Conservation (phyloP, 1,140 invertebrate species). For the Eumeta japonica region DNA sequence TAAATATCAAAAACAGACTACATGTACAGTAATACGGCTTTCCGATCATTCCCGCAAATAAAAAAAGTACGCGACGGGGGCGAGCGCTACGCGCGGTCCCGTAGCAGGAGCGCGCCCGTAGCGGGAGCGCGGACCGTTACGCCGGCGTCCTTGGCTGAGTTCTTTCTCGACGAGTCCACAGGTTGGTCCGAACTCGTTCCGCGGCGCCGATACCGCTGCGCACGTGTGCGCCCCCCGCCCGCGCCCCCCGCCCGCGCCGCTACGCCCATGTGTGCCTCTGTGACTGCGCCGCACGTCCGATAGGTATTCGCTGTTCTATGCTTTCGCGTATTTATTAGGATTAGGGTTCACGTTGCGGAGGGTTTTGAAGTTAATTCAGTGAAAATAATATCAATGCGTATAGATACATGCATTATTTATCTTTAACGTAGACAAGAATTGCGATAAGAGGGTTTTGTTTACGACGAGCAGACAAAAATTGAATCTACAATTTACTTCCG, state of each 20-base stretch:
- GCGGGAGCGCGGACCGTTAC: constrained; percentile 35
- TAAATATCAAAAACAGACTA: too few species aligned
- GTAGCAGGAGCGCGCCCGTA: constrained; percentile 10
- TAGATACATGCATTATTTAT: not conserved
- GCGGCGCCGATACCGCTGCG: constrained; percentile 27
- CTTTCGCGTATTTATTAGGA: too few species aligned
- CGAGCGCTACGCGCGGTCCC: too few species aligned
- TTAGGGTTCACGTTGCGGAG: too few species aligned
- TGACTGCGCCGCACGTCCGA: too few species aligned
- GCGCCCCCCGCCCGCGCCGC: constrained; percentile 13
- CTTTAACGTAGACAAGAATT: not conserved
- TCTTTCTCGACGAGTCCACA: constrained; percentile 41
- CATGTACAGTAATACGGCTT: too few species aligned
- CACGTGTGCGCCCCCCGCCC: constrained; percentile 34
- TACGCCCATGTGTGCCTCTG: constrained; percentile 5
- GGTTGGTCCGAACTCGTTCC: constrained; percentile 49
- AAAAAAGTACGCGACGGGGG: too few species aligned
- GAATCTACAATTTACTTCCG: too few species aligned
- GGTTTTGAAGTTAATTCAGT: constrained; percentile 23
- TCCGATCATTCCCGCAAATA: too few species aligned
- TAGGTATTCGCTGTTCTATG: too few species aligned
- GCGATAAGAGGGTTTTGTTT: too few species aligned
- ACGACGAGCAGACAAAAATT: too few species aligned
- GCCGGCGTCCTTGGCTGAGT: constrained; percentile 55
- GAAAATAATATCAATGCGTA: not conserved